Base-by-base conservation (phyloP, 2,888 invertebrate genomes). In the Pegoplata infirma region DNA sequence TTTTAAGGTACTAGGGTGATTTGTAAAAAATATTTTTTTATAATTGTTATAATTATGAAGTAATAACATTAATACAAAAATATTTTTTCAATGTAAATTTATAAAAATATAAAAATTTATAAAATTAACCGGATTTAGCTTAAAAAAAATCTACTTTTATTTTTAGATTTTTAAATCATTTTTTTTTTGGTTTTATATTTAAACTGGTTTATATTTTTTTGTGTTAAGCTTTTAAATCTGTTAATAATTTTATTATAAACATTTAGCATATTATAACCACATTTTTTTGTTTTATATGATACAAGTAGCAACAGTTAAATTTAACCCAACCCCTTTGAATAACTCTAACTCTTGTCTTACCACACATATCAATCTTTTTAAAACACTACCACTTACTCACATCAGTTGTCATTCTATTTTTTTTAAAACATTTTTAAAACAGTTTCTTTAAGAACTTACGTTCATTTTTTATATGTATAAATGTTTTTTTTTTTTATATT, bases 91-190 rank as follows among this genome's bases (percentile, higher is more conserved):
- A n/a, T 44, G 21, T 21, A 32, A 44, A 5, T 32, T 32, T 36
- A 55, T 23, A 46, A 12, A 17, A 23, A 32, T 36, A 56, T 58
- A 14, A 8, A 21, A 51, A 51, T 40, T 40, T 21, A 40, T 63
- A 63, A 16, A 32, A 25, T 7, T n/a, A 76, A 76, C 76, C 76
- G 76, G 76, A 76, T 55, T 76, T 72, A 72, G 59, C 23, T 55
- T 7, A 55, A 55, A 16, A 55, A 10, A n/a, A 40, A 40, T 36
- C 2, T 16, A 56, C 7, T 51, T 21, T 59, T 56, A 21, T 19
- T 2, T 58, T 16, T 19, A 28, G 12, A 53, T 14, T 21, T 32
- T 47, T 12, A 56, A 36, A 56, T 36, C 25, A 5, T 49, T 63
- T 17, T 47, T n/a, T 53, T 21, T 28, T 44, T 23, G 16, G 10